Evolutionary conservation across 2,797 vertebrate genomes (phyloP).

Genomic region (Megaceryle alcyon): DNA sequence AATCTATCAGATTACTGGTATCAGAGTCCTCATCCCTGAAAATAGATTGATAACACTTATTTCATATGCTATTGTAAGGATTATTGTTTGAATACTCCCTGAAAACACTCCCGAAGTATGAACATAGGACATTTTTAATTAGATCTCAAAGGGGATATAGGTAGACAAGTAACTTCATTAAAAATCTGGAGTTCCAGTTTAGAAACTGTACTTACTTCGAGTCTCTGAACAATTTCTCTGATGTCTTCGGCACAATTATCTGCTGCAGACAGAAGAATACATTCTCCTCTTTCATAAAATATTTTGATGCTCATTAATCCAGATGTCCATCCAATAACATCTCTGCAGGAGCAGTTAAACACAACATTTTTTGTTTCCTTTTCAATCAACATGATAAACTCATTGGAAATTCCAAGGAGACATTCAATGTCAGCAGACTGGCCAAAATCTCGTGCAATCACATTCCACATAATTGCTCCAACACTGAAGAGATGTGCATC

Average conservation of each 20-base stretch:
- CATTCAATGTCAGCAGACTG: slow-evolving; percentile 91
- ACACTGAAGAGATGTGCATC: slow-evolving; percentile 91
- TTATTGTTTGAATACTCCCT: neutral
- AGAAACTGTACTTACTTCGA: slow-evolving; percentile 86
- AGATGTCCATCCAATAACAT: slow-evolving; percentile 98
- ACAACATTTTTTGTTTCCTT: slow-evolving; percentile 95
- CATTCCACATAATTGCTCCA: slow-evolving; percentile 94
- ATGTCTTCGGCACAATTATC: slow-evolving; percentile 91
- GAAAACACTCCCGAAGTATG: neutral
- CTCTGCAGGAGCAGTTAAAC: slow-evolving; percentile 97
- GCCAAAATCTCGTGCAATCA: slow-evolving; percentile 90
- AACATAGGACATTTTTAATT: neutral
- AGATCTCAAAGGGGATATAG: neutral
- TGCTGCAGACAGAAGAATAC: slow-evolving; percentile 90
- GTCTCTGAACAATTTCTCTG: slow-evolving; percentile 91
- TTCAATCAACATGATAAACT: slow-evolving; percentile 95
- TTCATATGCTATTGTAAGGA: neutral
- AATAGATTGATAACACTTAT: neutral
- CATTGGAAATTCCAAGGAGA: slow-evolving; percentile 94
- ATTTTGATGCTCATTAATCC: slow-evolving; percentile 93
- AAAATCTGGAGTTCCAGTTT: neutral
- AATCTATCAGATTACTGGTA: neutral
- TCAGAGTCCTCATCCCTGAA: neutral
- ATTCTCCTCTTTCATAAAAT: slow-evolving; percentile 97
- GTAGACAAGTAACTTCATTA: neutral